A percentile compares a stretch with the other conserved stretches of the same genome.
These are phyloP conservation scores for Falco naumanni DNA, from an alignment of 2,797 vertebrate species.

Conservation along the genomic window DNA sequence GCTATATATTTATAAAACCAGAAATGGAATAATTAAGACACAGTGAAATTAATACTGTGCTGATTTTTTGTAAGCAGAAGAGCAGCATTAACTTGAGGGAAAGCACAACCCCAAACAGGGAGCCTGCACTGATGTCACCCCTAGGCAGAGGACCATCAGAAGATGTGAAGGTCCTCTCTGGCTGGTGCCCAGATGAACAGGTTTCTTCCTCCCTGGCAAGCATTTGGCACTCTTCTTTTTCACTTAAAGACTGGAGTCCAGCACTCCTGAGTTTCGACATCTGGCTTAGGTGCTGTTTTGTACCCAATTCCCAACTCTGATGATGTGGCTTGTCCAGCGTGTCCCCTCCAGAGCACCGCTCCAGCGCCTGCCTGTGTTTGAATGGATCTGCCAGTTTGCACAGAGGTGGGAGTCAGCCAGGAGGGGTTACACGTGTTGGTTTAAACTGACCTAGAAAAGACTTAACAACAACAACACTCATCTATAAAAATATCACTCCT, in stretches of 20 bases:
- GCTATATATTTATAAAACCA: not conserved
- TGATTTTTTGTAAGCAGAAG: not conserved
- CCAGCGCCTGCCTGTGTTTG: not conserved
- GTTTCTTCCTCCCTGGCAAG: not conserved
- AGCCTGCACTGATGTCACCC: not conserved
- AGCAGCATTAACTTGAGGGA: not conserved
- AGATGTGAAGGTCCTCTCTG: not conserved
- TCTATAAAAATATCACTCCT: not conserved
- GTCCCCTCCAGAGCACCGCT: not conserved
- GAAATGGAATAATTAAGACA: not conserved
- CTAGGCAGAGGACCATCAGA: not conserved
- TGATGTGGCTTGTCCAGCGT: not conserved
- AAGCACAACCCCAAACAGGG: not conserved
- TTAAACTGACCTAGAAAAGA: constrained; percentile 29
- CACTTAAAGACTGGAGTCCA: not conserved
- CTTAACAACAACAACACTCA: not conserved
- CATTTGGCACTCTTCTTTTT: not conserved
- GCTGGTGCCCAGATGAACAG: not conserved
- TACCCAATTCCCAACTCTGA: not conserved
- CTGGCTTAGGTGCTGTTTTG: not conserved
- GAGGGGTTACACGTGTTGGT: not conserved
- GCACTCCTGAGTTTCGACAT: not conserved
- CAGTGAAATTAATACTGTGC: not conserved
- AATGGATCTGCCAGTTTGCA: not conserved
- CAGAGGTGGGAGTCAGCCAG: not conserved